Evolutionary conservation across 2,113 vertebrate species (phyloP).

Genomic region (Sakesphorus luctuosus): DNA sequence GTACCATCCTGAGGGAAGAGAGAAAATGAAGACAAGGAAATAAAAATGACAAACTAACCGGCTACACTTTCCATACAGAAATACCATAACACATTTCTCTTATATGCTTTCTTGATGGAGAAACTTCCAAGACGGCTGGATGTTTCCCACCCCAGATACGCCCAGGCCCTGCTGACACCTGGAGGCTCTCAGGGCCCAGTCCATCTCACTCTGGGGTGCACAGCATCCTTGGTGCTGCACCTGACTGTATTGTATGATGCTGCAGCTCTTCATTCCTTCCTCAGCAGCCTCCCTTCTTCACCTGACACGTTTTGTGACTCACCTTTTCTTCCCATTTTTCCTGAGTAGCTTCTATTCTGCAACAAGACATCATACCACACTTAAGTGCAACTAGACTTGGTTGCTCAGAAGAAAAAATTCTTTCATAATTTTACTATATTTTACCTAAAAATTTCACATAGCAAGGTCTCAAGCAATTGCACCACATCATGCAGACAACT

Average conservation of each 20-base stretch:
- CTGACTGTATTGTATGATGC: rapidly evolving
- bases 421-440: not conserved
- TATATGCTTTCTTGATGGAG: not conserved
- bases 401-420: not conserved
- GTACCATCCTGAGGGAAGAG: not conserved
- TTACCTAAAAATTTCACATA: not conserved
- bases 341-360: not conserved
- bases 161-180: not conserved
- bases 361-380: not conserved
- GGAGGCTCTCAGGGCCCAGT: not conserved
- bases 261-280: not conserved
- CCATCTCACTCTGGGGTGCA: not conserved
- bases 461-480: not conserved
- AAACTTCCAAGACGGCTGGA: not conserved
- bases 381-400: not conserved
- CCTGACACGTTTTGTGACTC: not conserved
- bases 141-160: not conserved
- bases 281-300: not conserved
- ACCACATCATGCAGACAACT: not conserved
- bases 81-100: not conserved
- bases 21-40: not conserved
- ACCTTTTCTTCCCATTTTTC: not conserved
- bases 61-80: not conserved
- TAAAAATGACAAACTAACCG: not conserved
- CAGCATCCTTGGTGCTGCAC: not conserved